These are phyloP conservation scores for Oegoconia quadripuncta DNA, from an alignment of 2,888 invertebrate species.

Conservation along the genomic window DNA sequence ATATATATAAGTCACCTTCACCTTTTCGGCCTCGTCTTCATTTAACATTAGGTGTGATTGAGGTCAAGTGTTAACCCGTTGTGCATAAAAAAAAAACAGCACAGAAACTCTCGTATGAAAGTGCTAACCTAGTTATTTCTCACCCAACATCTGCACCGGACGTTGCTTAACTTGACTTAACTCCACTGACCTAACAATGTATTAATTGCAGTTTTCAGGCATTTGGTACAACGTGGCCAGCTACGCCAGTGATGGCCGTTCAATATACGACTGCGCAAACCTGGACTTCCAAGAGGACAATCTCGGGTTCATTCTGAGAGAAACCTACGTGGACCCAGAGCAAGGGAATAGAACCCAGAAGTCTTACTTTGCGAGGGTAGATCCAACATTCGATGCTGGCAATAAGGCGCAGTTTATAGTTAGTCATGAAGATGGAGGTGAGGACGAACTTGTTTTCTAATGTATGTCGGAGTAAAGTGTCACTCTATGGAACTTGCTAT, in stretches of 20 bases:
- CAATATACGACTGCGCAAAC: conserved; percentile 60
- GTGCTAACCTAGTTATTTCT: too few relatives aligned
- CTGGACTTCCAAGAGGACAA: conserved; percentile 68
- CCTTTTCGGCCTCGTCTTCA: too few relatives aligned
- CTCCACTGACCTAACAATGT: too few relatives aligned
- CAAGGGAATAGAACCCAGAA: conserved; percentile 62
- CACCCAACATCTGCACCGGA: too few relatives aligned
- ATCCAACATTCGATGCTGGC: conserved; percentile 66
- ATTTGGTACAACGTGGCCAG: conserved; percentile 66
- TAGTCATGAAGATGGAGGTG: conserved; percentile 65
- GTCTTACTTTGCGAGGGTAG: conserved; percentile 65
- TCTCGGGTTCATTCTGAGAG: conserved; percentile 59
- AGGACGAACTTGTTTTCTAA: too few relatives aligned
- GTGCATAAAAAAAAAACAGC: too few relatives aligned
- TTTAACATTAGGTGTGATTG: too few relatives aligned
- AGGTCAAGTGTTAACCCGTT: too few relatives aligned
- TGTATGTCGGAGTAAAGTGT: too few relatives aligned
- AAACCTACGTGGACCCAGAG: conserved; percentile 53
- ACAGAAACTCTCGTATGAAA: too few relatives aligned
- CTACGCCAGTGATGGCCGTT: conserved; percentile 59
- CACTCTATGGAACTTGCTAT: too few relatives aligned
- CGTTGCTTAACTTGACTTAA: not conserved
- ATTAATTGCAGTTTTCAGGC: conserved; percentile 59
- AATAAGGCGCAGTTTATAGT: conserved; percentile 63
- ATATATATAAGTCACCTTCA: too few relatives aligned